These are phyloP conservation scores for Nymphalis urticae DNA, from an alignment of 2,888 invertebrate species.

Conservation along the genomic window DNA sequence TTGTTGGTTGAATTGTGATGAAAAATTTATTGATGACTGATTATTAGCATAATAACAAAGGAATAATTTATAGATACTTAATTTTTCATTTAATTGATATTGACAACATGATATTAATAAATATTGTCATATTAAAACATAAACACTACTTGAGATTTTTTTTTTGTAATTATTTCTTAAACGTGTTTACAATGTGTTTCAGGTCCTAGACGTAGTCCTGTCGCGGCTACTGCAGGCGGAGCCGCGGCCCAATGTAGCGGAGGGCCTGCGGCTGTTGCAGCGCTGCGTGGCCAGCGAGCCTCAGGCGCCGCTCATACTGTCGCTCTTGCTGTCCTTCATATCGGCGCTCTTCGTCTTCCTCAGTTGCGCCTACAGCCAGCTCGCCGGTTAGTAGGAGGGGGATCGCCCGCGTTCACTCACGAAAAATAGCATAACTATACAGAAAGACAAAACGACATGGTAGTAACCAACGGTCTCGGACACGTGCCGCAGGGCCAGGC, in stretches of 20 bases:
- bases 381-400: conserved; percentile 71
- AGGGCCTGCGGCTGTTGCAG: conserved; percentile 89
- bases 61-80: no score
- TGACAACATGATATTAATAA: no score
- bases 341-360: conserved; percentile 95
- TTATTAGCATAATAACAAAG: not conserved
- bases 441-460: no score
- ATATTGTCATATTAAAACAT: no score
- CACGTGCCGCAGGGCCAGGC: conserved; percentile 56
- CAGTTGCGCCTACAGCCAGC: conserved; percentile 91
- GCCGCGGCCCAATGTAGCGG: conserved; percentile 86
- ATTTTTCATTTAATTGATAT: no score
- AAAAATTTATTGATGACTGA: not conserved
- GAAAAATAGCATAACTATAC: no score
- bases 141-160: no score
- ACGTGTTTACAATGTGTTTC: not conserved
- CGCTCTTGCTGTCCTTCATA: conserved; percentile 93
- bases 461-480: no score
- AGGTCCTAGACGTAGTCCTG: conserved; percentile 90
- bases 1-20: not conserved
- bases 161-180: no score
- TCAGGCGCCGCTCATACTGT: conserved; percentile 89
- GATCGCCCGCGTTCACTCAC: not conserved
- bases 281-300: conserved; percentile 89
- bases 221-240: conserved; percentile 88